These are phyloP conservation scores for Tauraco hartlaubi DNA, from an alignment of 2,797 vertebrate genomes.

Conservation along the genomic window DNA sequence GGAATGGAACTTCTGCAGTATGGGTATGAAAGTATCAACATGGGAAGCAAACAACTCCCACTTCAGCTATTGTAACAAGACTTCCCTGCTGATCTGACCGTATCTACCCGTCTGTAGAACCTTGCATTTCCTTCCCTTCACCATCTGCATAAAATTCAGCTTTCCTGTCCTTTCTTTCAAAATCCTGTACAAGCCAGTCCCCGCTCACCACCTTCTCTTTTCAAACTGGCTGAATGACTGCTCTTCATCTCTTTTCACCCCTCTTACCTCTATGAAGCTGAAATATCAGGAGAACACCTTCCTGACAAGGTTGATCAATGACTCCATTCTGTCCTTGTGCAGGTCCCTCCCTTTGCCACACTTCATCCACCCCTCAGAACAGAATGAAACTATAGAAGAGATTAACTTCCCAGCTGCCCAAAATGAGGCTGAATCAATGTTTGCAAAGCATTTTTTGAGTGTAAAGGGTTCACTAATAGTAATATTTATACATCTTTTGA, in stretches of 20 bases:
- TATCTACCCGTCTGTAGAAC: not conserved
- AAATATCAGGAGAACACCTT: slow-evolving; percentile 71
- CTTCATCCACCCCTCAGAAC: slow-evolving; percentile 74
- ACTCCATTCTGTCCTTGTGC: slow-evolving; percentile 71
- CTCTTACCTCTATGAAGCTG: slow-evolving; percentile 75
- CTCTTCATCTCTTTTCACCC: slow-evolving; percentile 64
- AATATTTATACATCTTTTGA: slow-evolving; percentile 25
- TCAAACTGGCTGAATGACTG: slow-evolving; percentile 34
- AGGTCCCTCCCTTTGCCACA: slow-evolving; percentile 72
- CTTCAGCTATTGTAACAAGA: not conserved
- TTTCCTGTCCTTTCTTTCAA: slow-evolving; percentile 19
- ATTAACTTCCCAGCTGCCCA: slow-evolving; percentile 69
- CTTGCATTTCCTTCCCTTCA: not conserved
- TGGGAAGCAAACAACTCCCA: slow-evolving; percentile 63
- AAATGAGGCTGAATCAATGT: slow-evolving; percentile 52
- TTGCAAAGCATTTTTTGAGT: slow-evolving; percentile 52
- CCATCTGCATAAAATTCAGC: not conserved
- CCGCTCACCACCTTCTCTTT: slow-evolving; percentile 22
- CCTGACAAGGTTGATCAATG: slow-evolving; percentile 73
- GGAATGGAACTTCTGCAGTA: slow-evolving; percentile 52
- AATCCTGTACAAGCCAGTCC: slow-evolving; percentile 14
- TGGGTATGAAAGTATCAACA: slow-evolving; percentile 38
- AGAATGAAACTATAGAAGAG: slow-evolving; percentile 74
- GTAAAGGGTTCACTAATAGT: slow-evolving; percentile 17
- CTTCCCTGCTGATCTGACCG: not conserved